Conservation (phyloP, 2,113 vertebrate species). For the Ophiodon elongatus region DNA sequence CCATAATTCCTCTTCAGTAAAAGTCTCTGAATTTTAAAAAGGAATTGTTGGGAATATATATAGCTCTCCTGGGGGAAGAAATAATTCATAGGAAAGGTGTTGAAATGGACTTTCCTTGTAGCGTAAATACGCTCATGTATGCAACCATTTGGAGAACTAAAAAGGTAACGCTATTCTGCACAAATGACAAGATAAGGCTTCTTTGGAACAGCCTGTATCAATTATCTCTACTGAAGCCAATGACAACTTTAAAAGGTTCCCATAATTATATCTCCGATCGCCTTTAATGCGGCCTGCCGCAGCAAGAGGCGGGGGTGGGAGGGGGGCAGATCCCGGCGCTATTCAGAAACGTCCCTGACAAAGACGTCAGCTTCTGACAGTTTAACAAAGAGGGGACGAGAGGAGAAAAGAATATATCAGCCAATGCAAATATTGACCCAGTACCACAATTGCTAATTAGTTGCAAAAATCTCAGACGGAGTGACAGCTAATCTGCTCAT, state of each 20-base stretch:
- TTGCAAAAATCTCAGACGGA: conserved; percentile 57
- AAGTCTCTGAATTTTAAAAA: conserved; percentile 77
- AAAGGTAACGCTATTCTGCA: conserved; percentile 58
- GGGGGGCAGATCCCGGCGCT: conserved; percentile 6
- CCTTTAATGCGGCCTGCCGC: conserved; percentile 21
- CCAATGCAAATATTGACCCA: conserved; percentile 81
- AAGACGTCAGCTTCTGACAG: conserved; percentile 79
- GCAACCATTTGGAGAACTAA: conserved; percentile 46
- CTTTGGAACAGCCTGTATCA: conserved; percentile 28
- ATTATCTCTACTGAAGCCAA: conserved; percentile 37
- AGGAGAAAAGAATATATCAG: conserved; percentile 76
- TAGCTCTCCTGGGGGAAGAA: conserved; percentile 57
- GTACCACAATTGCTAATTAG: conserved; percentile 67
- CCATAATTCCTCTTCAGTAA: conserved; percentile 63
- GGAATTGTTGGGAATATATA: conserved; percentile 71
- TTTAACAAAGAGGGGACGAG: conserved; percentile 68
- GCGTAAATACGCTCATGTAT: conserved; percentile 72
- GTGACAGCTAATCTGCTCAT: conserved; percentile 72
- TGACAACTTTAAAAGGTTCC: conserved; percentile 38
- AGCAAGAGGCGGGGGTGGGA: neutral
- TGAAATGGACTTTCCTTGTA: conserved; percentile 83
- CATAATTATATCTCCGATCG: conserved; percentile 37
- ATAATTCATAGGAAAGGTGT: conserved; percentile 76
- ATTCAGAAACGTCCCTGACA: conserved; percentile 66
- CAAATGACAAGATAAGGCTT: conserved; percentile 54